Evolutionary conservation across 2,888 invertebrate species (phyloP).

Genomic region (Isotomurus palustris): DNA sequence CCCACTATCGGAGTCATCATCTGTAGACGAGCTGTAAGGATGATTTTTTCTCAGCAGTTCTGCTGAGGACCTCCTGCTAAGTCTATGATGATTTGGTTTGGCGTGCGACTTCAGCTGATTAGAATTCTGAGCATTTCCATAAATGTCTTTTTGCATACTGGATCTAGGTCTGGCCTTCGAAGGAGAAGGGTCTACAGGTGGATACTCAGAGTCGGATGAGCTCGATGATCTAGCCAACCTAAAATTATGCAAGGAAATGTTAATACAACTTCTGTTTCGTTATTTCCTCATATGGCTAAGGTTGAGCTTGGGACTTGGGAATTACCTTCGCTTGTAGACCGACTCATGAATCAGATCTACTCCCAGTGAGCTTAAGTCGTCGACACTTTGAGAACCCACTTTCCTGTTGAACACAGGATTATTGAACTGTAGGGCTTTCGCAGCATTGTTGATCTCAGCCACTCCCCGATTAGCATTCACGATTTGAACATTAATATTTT

Average conservation of each 20-base stretch:
- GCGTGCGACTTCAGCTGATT: constrained; percentile 19
- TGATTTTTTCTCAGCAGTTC: constrained; percentile 44
- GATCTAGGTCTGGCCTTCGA: constrained; percentile 28
- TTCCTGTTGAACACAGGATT: constrained; percentile 42
- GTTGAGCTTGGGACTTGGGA: too few species aligned
- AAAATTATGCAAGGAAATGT: too few species aligned
- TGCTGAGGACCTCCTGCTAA: constrained; percentile 44
- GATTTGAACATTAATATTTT: constrained; percentile 33
- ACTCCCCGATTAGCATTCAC: constrained; percentile 19
- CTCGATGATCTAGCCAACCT: constrained; percentile 42
- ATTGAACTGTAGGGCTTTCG: constrained; percentile 26
- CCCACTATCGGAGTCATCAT: constrained; percentile 45
- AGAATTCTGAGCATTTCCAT: constrained; percentile 11
- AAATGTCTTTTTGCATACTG: constrained; percentile 22
- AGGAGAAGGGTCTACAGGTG: constrained; percentile 31
- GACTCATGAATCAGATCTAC: constrained; percentile 32
- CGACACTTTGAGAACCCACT: constrained; percentile 43
- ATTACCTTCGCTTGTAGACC: constrained; percentile 35
- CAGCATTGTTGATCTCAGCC: constrained; percentile 22
- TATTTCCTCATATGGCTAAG: too few species aligned
- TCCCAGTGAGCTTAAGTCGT: constrained; percentile 43
- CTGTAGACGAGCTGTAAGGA: constrained; percentile 44
- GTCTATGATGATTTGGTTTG: constrained; percentile 35
- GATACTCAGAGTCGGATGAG: constrained; percentile 44
- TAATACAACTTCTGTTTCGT: too few species aligned